Conservation (phyloP, 1,140 invertebrate species). For the Gryon sp. region DNA sequence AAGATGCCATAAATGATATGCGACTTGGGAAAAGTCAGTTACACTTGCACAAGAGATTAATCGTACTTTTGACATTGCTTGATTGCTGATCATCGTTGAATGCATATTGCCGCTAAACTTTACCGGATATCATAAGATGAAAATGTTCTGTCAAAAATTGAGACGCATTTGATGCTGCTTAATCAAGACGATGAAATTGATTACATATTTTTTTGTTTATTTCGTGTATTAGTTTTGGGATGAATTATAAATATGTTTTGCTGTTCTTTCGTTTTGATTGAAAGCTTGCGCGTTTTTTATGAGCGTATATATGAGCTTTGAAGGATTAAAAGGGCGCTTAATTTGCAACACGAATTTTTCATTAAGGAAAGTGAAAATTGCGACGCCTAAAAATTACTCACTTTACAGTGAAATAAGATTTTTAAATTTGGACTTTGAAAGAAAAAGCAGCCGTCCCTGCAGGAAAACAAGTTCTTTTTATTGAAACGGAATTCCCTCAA, state of each 20-base stretch:
- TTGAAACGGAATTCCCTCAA: conserved; percentile 53
- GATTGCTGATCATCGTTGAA: neutral
- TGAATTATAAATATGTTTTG: no score
- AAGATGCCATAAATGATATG: conserved; percentile 14
- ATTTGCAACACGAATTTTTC: no score
- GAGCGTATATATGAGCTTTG: no score
- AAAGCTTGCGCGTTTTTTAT: no score
- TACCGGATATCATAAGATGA: no score
- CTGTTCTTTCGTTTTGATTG: no score
- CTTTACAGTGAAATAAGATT: conserved; percentile 35
- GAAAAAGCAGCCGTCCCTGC: conserved; percentile 29
- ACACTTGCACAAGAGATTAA: conserved; percentile 1
- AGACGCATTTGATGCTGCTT: no score
- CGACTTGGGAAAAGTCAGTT: conserved; percentile 17
- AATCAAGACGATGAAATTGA: no score
- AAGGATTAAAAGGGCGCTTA: no score
- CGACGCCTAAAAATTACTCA: conserved; percentile 37
- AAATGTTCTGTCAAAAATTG: no score
- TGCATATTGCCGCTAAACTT: neutral
- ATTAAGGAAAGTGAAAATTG: conserved; percentile 16
- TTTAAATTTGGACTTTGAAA: conserved; percentile 51
- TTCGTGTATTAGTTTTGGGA: no score
- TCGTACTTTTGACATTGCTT: neutral
- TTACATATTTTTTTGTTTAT: no score
- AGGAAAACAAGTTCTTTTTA: conserved; percentile 55